Conservation (phyloP, 2,113 vertebrate species). For the Myotis brandtii region DNA sequence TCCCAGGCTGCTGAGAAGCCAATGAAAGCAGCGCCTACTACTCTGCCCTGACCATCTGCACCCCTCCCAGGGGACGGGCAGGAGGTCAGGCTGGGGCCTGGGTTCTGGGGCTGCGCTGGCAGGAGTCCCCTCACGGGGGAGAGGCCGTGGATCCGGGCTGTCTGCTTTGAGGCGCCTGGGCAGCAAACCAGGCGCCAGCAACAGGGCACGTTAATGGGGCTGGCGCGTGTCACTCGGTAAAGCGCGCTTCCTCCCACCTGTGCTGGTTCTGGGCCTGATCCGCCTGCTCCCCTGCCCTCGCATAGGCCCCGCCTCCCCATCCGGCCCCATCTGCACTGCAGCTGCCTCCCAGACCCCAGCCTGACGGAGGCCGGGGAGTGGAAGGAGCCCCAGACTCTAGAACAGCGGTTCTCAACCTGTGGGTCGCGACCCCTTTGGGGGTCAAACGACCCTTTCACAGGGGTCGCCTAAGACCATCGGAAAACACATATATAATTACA, state of each 20-base stretch:
- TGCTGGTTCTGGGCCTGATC: background rate
- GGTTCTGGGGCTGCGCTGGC: background rate
- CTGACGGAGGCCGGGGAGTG: too few species aligned
- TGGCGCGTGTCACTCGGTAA: accelerated
- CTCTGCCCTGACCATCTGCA: background rate
- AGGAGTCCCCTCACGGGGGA: accelerated
- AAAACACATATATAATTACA: too few species aligned
- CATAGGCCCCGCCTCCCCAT: background rate
- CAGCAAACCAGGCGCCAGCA: background rate
- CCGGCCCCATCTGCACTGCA: background rate
- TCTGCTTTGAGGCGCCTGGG: background rate
- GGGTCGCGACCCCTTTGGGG: too few species aligned
- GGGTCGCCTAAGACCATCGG: too few species aligned
- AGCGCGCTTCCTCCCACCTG: background rate
- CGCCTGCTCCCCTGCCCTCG: background rate
- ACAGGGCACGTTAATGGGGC: accelerated
- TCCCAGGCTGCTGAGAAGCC: background rate
- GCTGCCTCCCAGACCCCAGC: accelerated
- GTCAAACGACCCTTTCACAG: too few species aligned
- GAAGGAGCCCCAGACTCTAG: accelerated
- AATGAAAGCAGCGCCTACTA: background rate
- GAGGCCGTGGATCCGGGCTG: background rate
- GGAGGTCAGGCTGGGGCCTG: background rate
- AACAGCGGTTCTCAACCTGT: too few species aligned
- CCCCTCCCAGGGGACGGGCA: background rate